phyloP scores from a whole-genome alignment of 2,113 vertebrate species.

The Centropus bengalensis region DNA sequence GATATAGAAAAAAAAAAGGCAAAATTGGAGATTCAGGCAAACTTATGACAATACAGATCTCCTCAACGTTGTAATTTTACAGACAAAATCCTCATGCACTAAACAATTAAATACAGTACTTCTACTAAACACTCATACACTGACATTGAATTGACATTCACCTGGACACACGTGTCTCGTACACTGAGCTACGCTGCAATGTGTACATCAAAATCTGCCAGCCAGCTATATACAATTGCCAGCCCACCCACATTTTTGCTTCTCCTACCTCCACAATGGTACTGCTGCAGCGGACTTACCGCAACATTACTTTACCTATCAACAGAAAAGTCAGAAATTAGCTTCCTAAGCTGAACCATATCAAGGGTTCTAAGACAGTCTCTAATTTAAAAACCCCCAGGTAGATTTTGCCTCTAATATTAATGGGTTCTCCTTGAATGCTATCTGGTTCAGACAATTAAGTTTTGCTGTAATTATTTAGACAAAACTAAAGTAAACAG shows the following conservation, averaged over 20 bases:
- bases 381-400: neutral
- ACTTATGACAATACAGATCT: neutral
- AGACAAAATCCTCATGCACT: neutral
- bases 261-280: neutral
- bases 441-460: constrained; percentile 53
- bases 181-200: neutral
- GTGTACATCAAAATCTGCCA: neutral
- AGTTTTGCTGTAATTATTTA: constrained; percentile 59
- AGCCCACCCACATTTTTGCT: constrained; percentile 15
- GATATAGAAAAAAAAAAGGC: neutral
- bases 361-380: neutral
- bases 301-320: neutral
- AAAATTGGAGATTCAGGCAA: neutral
- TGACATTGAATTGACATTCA: neutral
- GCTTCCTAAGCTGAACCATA: neutral
- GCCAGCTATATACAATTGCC: neutral
- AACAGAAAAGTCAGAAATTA: neutral
- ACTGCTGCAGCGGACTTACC: neutral
- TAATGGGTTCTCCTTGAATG: constrained; percentile 41
- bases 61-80: neutral
- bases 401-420: constrained; percentile 40
- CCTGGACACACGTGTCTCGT: neutral
- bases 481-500: constrained; percentile 54
- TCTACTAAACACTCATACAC: neutral
- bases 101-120: neutral